Evolutionary conservation across 2,888 invertebrate genomes (phyloP).

Genomic region (Amiota communis): DNA sequence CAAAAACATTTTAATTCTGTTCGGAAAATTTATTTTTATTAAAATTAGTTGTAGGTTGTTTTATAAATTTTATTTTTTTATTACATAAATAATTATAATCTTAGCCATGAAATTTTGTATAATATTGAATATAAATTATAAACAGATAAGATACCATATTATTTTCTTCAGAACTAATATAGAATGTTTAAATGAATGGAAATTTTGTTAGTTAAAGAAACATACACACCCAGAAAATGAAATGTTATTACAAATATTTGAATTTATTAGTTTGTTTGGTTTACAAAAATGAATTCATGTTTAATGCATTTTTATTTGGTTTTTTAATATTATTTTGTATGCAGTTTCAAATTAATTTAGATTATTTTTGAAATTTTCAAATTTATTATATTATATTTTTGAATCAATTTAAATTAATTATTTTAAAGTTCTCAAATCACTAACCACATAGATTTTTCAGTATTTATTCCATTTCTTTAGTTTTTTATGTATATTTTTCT

Average conservation of each 20-base stretch:
- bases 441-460: conserved; percentile 66
- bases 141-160: too few species aligned
- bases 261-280: too few species aligned
- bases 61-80: background rate
- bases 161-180: too few species aligned
- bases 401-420: conserved; percentile 34
- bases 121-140: background rate
- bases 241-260: too few species aligned
- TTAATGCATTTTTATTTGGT: too few species aligned
- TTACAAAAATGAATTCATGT: too few species aligned
- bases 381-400: conserved; percentile 31
- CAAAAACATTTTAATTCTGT: conserved; percentile 3
- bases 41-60: conserved; percentile 34
- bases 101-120: background rate
- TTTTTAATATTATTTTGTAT: conserved; percentile 15
- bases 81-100: background rate
- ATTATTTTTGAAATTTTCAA: conserved; percentile 24
- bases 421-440: conserved; percentile 58
- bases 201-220: too few species aligned
- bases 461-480: conserved; percentile 21
- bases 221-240: too few species aligned
- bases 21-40: conserved; percentile 36
- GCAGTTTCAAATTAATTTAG: too few species aligned
- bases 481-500: background rate
- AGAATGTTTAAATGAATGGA: too few species aligned